Base-by-base conservation (phyloP, 2,888 invertebrate genomes). In the Cristatella mucedo region DNA sequence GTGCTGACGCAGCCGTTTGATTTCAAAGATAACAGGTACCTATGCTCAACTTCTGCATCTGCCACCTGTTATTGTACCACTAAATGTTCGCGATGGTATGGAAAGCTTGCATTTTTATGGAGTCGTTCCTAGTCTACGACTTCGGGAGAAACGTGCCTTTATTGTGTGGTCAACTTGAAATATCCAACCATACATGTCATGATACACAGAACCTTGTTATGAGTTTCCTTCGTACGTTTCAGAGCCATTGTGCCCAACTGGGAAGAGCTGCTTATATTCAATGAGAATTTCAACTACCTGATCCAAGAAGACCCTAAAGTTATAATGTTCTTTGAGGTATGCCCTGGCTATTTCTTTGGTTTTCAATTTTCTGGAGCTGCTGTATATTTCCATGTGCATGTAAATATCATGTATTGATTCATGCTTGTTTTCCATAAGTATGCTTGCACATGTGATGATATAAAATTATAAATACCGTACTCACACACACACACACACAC, bases 231-330 rank as follows among this genome's bases (percentile, higher is more conserved):
- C 24, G 32, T 45, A 16, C 29, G 41, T 49, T 46, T 21, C 47
- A 66, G 66, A 40, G 64, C 61, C 6, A 57, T 57, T 4, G 48
- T 65, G 26, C 76, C 76, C 3, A 57, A 68, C 2, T 78, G 78
- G 78, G 76, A 78, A 54, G 77, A 78, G 56, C 63, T 73, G 33
- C 53, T 79, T 5, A 56, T 76, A 24, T 73, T 77, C 48, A 74
- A 76, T 53, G 74, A 77, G 53, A 71, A 68, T 33, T 66, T 64
- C 43, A 53, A 66, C 37, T 59, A 66, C 48, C 62, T 73, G 38
- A 49, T 64, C 4, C 55, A 61, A 38, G 49, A 59, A 7, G 54
- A 66, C 11, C 59, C 65, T 2, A 61, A 61, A 44, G 61, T 66
- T 2, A 53, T 73, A 7, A 41, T 73, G 2, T 64, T 74, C 44